Base-by-base conservation (phyloP, 1,140 invertebrate species). In the Drosophila aff. region DNA sequence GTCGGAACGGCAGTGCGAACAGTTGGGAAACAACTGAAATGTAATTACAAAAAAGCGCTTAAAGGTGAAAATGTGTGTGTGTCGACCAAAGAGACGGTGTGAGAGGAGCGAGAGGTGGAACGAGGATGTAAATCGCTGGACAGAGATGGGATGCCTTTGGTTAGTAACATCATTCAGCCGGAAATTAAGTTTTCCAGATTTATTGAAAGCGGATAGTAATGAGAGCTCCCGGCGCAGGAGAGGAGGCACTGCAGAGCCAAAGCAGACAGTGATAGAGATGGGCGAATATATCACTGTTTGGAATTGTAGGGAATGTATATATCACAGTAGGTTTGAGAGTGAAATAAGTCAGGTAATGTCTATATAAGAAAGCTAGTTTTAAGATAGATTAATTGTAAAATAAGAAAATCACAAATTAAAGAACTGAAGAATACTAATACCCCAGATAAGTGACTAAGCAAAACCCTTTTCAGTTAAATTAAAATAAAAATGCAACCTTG, bases 141-240 rank as follows among this genome's bases (percentile, higher is more conserved):
- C 33, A 55, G 63, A 38, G 44, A 38, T 46, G 36, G 36, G 44
- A 50, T 67, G 50, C 36, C 49, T 60, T 69, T 64, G 55, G 64
- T 64, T 84, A 68, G 68, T 79, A 76, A 66, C 75, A 81, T 91
- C 85, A 85, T 87, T 92, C 89, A 83, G 82, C 84, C 91, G 91
- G 91, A 92, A 92, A 92, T 92, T 92, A 92, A 92, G 85, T 92
- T 92, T 81, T 80, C 74, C 71, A 92, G 91, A 92, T 92, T 92
- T 92, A 92, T 92, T 92, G 91, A 92, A 89, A 92, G 81, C 91
- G 91, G 91, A 92, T 90, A 92, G 87, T 91, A 92, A 89, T 89
- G 84, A 90, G 83, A 86, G 82, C 68, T 62, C 40, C 31, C 71
- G 63, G 62, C 57, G 36, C 23, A 47, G 63, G 23, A 59, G 64